These are phyloP conservation scores for Dryadula phaetusa DNA, from an alignment of 2,888 invertebrate genomes.

Conservation along the genomic window DNA sequence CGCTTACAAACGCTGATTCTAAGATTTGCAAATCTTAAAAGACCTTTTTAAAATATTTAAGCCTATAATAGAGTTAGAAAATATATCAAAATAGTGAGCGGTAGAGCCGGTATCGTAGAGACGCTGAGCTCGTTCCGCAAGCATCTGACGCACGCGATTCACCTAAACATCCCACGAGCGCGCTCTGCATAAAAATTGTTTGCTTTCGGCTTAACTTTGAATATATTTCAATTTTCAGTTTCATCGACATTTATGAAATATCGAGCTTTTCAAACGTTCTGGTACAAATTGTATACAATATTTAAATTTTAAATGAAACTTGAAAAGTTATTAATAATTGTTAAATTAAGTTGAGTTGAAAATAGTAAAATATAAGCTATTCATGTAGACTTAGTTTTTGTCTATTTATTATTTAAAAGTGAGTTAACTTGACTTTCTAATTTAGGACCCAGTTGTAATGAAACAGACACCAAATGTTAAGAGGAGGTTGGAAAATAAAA, in stretches of 20 bases:
- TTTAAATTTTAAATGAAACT: not conserved
- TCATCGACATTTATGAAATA: constrained; percentile 15
- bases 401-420: too few species aligned
- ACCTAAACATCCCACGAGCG: constrained; percentile 27
- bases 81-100: not conserved
- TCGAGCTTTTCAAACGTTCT: constrained; percentile 1
- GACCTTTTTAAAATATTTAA: not conserved
- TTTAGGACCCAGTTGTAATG: too few species aligned
- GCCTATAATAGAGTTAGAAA: not conserved
- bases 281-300: constrained; percentile 13
- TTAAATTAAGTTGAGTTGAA: not conserved
- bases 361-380: too few species aligned
- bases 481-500: too few species aligned
- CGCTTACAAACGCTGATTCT: too few species aligned
- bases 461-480: too few species aligned
- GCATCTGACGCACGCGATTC: constrained; percentile 29
- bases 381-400: too few species aligned
- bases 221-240: constrained; percentile 27
- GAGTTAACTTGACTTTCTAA: too few species aligned
- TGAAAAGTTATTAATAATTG: not conserved
- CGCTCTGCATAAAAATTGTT: constrained; percentile 23
- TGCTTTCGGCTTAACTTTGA: constrained; percentile 25
- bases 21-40: too few species aligned
- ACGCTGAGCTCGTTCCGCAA: constrained; percentile 29
- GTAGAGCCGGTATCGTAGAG: not conserved